Base-by-base conservation (phyloP, 2,888 invertebrate species). In the Limulus polyphemus region DNA sequence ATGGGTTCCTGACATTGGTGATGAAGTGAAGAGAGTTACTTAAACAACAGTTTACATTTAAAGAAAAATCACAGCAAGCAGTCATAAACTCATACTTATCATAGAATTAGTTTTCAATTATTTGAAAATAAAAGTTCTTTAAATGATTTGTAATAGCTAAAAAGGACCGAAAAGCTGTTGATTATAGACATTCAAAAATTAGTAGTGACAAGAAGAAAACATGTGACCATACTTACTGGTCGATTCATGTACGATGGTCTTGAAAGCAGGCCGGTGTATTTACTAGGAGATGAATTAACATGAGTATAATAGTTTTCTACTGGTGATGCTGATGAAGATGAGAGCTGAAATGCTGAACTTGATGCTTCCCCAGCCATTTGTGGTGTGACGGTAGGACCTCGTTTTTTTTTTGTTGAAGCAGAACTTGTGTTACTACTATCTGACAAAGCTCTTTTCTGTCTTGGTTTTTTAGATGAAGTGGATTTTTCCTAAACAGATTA, bases 241-340 rank as follows among this genome's bases (percentile, higher is more conserved):
- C 83, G 80, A 69, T 82, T 77, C 62, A 85, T 81, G 71, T 83
- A 82, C 11, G 84, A 81, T 0, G 87, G 86, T 67, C 86, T 81
- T 71, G 86, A 83, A 69, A 87, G 77, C 70, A 87, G 70, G 62
- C 79, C 80, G 62, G 65, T 68, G 50, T 77, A 73, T 70, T 73
- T 82, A 81, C 73, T 83, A 75, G 75, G 83, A 80, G 72, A 72
- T 55, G 69, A 69, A 47, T 56, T 62, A 63, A 71, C 71, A 65
- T 72, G 72, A 46, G 67, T 64, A 14, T 54, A 58, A 62, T 61
- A 51, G 56, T 57, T 74, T 74, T 81, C 81, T 68, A 74, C 51
- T 47, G 61, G 73, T 48, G 61, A 61, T 57, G 61, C 47, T 52
- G 56, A 57, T 50, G 59, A 46, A 13, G 62, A 57, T 17, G 58